Conservation (phyloP, 2,888 invertebrate species). For the Bellardia pandia region DNA sequence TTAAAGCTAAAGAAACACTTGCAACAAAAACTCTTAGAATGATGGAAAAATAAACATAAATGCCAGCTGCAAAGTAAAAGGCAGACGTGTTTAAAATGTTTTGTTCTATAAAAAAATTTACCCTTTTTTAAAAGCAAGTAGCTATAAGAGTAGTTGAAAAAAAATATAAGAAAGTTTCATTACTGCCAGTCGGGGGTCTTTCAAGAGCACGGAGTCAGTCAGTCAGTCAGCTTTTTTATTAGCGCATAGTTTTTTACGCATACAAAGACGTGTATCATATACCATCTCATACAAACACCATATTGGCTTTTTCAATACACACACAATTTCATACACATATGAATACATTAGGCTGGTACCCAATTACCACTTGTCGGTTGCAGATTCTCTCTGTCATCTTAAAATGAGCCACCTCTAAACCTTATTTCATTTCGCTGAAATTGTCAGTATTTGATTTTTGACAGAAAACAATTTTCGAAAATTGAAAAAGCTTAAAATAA, state of each 20-base stretch:
- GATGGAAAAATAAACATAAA: background rate
- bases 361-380: no score
- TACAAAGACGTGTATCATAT: background rate
- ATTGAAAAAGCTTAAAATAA: no score
- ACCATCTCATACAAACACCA: background rate
- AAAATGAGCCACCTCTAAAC: no score
- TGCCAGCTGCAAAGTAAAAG: constrained; percentile 4
- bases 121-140: background rate
- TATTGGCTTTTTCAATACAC: background rate
- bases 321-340: background rate
- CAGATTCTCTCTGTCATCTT: no score
- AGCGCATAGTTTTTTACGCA: constrained; percentile 30
- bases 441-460: no score
- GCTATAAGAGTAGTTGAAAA: background rate
- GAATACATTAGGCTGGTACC: no score
- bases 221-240: background rate
- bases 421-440: no score
- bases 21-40: background rate
- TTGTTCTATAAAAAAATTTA: background rate
- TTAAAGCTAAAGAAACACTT: constrained; percentile 16
- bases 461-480: no score
- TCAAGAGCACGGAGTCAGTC: background rate
- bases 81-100: background rate
- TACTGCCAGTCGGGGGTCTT: background rate
- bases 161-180: constrained; percentile 12